Evolutionary conservation across 2,888 invertebrate genomes (phyloP).

Genomic region (Molanna angustata): DNA sequence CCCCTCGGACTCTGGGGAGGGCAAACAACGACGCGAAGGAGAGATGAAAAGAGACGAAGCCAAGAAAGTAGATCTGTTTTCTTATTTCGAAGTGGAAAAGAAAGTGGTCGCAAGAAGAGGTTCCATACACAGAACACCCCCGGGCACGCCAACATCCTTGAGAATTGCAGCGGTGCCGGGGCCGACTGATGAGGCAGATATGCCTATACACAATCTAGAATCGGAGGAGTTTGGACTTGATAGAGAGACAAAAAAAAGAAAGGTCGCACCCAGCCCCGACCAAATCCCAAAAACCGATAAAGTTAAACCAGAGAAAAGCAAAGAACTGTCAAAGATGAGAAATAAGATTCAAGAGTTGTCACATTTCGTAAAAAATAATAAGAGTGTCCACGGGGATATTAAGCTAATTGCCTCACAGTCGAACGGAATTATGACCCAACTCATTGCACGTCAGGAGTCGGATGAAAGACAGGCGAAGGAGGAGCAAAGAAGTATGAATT

Average conservation of each 20-base stretch:
- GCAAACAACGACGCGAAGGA: neutral
- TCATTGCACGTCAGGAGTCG: neutral
- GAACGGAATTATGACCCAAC: neutral
- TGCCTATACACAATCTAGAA: no score
- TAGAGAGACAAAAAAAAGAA: no score
- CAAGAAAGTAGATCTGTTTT: neutral
- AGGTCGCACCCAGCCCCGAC: neutral
- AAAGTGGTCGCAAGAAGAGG: neutral
- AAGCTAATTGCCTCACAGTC: neutral
- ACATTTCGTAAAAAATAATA: neutral
- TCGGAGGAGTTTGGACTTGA: neutral
- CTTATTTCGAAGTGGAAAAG: neutral
- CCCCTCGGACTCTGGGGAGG: slow-evolving; percentile 6
- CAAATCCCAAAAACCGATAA: neutral
- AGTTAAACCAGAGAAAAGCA: neutral
- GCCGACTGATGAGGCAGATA: neutral
- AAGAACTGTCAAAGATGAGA: neutral
- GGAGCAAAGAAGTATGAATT: neutral
- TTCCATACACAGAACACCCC: neutral
- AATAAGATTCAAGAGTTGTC: neutral
- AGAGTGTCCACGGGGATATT: neutral
- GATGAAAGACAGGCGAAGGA: neutral
- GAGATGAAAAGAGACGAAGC: neutral
- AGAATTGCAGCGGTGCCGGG: neutral
- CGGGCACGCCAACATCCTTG: neutral